Evolutionary conservation across 2,888 invertebrate genomes (phyloP).

Genomic region (Luperina testacea): DNA sequence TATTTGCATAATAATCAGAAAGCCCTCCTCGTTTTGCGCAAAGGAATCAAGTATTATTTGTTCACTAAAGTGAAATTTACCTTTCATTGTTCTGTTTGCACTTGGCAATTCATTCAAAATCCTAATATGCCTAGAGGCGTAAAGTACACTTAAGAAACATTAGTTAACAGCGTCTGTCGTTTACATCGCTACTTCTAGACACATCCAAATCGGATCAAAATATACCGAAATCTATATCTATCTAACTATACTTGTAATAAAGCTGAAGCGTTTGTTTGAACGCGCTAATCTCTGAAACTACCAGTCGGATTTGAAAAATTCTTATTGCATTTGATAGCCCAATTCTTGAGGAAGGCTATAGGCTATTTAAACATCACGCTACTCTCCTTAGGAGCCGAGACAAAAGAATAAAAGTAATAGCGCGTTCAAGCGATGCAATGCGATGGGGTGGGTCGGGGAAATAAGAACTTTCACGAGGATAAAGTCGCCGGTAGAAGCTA

Average conservation of each 20-base stretch:
- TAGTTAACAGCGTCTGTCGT: neutral
- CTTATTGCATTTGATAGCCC: neutral
- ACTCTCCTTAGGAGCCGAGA: too few species aligned
- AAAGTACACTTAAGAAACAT: neutral
- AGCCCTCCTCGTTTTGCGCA: neutral
- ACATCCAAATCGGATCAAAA: neutral
- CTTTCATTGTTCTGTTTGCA: neutral
- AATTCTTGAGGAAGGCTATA: neutral
- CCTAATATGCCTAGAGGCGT: neutral
- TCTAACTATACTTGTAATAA: neutral
- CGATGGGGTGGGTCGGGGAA: neutral
- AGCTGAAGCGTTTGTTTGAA: neutral
- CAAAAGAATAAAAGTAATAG: too few species aligned
- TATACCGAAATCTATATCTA: neutral
- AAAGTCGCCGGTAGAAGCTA: neutral
- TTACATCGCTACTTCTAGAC: neutral
- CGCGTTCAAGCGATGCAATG: too few species aligned
- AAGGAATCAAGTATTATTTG: neutral
- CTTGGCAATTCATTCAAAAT: neutral
- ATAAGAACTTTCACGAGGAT: too few species aligned
- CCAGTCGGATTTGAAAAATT: too few species aligned
- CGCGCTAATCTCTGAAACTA: neutral
- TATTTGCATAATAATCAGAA: neutral
- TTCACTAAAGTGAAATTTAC: constrained; percentile 1
- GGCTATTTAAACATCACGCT: too few species aligned